Conservation (phyloP, 1,140 invertebrate species). For the Wasmannia auropunctata region DNA sequence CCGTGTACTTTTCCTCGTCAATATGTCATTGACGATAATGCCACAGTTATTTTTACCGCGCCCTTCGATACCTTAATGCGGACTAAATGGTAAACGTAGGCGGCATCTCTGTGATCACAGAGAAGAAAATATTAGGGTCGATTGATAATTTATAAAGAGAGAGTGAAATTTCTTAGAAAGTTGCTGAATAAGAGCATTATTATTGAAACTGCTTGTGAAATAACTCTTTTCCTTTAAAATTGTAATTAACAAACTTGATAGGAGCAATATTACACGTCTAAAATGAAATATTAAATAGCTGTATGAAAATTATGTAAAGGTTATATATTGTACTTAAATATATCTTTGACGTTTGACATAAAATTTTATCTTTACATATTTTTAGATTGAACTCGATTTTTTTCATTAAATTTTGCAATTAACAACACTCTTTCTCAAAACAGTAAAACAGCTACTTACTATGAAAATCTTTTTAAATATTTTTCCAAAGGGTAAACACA, state of each 20-base stretch:
- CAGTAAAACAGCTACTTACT: not conserved
- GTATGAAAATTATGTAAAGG: not conserved
- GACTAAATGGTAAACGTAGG: constrained; percentile 10
- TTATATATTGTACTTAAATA: not conserved
- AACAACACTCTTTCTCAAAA: not conserved
- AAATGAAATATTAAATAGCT: not conserved
- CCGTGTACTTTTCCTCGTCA: constrained; percentile 19
- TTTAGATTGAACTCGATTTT: not conserved
- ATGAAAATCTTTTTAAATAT: not conserved
- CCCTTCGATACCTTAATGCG: constrained; percentile 35
- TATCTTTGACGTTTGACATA: not conserved
- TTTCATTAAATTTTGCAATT: not conserved
- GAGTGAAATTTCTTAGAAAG: not conserved
- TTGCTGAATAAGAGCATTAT: not conserved
- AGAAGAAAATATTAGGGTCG: constrained; percentile 2
- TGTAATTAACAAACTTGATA: not conserved
- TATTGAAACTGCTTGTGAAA: not conserved
- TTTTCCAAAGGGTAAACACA: not conserved
- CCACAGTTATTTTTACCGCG: constrained; percentile 42
- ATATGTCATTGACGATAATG: constrained; percentile 52
- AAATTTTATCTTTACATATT: not conserved
- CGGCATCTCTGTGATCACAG: not conserved
- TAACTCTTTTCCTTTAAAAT: not conserved
- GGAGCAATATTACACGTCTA: not conserved
- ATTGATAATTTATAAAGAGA: constrained; percentile 6